Percentiles rank a stretch among this genome's conserved stretches.
These are phyloP conservation scores for Cacatua alba DNA, from an alignment of 2,113 vertebrate species.

Conservation along the genomic window DNA sequence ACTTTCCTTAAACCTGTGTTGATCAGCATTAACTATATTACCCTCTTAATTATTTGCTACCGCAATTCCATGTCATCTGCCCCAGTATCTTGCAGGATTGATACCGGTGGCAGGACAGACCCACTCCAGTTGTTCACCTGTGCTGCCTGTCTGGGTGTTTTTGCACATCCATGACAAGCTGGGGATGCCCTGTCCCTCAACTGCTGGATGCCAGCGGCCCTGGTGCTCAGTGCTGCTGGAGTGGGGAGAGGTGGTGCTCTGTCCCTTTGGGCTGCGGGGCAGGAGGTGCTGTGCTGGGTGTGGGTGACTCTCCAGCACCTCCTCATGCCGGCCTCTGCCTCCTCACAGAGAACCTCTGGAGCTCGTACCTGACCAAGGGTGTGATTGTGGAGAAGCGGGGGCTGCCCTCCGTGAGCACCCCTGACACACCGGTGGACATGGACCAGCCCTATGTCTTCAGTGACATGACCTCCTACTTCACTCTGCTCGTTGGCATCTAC, in stretches of 20 bases:
- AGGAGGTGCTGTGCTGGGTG: background rate
- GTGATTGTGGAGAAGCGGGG: slow-evolving; percentile 81
- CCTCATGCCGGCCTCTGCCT: background rate
- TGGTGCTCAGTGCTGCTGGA: rapidly evolving
- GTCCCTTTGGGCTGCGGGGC: rapidly evolving
- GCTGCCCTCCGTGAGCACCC: slow-evolving; percentile 70
- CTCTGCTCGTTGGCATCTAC: slow-evolving; percentile 96
- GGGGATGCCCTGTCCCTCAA: background rate
- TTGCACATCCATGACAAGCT: rapidly evolving
- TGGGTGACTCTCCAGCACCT: rapidly evolving
- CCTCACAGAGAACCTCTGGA: slow-evolving; percentile 90
- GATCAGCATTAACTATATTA: slow-evolving; percentile 70
- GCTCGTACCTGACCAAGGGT: slow-evolving; percentile 88
- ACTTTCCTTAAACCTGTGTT: slow-evolving; percentile 66
- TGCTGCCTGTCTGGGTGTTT: background rate
- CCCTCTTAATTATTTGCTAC: slow-evolving; percentile 70
- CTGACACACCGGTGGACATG: slow-evolving; percentile 75
- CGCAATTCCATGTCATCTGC: slow-evolving; percentile 41
- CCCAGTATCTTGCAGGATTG: background rate
- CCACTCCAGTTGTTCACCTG: background rate
- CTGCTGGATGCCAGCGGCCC: background rate
- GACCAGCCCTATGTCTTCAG: slow-evolving; percentile 92
- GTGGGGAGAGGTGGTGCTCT: background rate
- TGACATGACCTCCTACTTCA: slow-evolving; percentile 96
- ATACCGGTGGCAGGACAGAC: background rate